Percentiles rank a stretch among this genome's conserved stretches.
phyloP scores from a whole-genome alignment of 2,797 vertebrate species.

The Myotis daubentonii region DNA sequence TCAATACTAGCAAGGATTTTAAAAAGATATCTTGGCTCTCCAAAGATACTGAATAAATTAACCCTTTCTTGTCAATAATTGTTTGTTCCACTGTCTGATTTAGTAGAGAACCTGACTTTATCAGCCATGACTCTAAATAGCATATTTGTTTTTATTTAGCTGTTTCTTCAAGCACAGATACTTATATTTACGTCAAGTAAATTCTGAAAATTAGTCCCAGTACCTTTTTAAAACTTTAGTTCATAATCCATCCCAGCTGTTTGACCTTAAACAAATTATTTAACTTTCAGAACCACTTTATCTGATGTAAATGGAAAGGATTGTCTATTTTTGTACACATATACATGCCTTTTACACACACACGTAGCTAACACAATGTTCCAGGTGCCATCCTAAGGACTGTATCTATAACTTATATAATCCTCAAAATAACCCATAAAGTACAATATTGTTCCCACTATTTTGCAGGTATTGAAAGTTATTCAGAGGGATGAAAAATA shows the following conservation, averaged over 20 bases:
- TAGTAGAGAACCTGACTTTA: conserved; percentile 28
- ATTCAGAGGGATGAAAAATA: background rate
- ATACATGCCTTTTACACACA: background rate
- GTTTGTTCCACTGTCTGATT: conserved; percentile 15
- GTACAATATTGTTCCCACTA: background rate
- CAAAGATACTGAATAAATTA: background rate
- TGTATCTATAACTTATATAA: background rate
- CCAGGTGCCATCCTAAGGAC: background rate
- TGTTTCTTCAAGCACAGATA: background rate
- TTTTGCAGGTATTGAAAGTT: conserved; percentile 7
- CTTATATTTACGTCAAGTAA: background rate
- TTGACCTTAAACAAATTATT: background rate
- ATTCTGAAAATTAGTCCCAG: background rate
- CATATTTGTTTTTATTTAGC: conserved; percentile 2
- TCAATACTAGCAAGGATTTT: background rate
- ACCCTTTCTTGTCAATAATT: background rate
- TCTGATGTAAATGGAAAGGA: background rate
- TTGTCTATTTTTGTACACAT: background rate
- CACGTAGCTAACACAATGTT: background rate
- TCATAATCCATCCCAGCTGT: background rate
- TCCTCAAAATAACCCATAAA: background rate
- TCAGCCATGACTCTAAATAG: conserved; percentile 10
- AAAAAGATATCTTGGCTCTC: background rate
- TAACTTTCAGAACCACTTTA: background rate
- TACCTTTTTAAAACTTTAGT: background rate